Evolutionary conservation across 2,113 vertebrate genomes (phyloP).

Genomic region (Centropristis striata): DNA sequence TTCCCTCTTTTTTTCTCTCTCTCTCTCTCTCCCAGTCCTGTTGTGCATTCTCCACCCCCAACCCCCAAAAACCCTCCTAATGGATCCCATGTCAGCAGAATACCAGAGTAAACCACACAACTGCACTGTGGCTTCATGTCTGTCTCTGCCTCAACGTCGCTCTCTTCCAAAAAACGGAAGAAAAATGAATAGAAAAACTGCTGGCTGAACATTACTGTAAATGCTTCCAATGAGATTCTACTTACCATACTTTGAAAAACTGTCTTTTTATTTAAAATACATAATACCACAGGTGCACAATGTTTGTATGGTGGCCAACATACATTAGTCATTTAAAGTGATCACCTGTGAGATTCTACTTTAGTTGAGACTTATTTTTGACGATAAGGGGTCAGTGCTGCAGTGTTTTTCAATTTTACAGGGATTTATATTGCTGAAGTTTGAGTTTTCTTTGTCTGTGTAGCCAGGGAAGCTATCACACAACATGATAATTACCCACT

Average conservation of each 20-base stretch:
- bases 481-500: constrained; percentile 51
- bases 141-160: constrained; percentile 70
- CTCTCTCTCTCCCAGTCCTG: constrained; percentile 31
- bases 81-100: constrained; percentile 83
- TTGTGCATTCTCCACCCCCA: constrained; percentile 59
- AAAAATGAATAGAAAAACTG: constrained; percentile 45
- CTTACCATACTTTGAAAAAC: neutral
- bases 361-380: neutral
- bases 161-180: constrained; percentile 42
- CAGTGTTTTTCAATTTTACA: neutral
- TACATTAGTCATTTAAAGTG: neutral
- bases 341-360: constrained; percentile 15
- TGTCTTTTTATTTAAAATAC: constrained; percentile 11
- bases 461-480: constrained; percentile 50
- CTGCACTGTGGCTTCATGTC: constrained; percentile 77
- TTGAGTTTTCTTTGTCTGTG: constrained; percentile 38
- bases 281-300: neutral
- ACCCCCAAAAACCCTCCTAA: constrained; percentile 68
- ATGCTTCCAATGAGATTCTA: neutral
- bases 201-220: constrained; percentile 25
- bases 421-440: constrained; percentile 40
- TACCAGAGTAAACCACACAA: constrained; percentile 81
- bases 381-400: neutral
- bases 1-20: constrained; percentile 17
- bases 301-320: neutral